Percentiles rank a stretch among this genome's conserved stretches.
Evolutionary conservation across 2,888 invertebrate genomes (phyloP).

Genomic region (Hololepta plana): DNA sequence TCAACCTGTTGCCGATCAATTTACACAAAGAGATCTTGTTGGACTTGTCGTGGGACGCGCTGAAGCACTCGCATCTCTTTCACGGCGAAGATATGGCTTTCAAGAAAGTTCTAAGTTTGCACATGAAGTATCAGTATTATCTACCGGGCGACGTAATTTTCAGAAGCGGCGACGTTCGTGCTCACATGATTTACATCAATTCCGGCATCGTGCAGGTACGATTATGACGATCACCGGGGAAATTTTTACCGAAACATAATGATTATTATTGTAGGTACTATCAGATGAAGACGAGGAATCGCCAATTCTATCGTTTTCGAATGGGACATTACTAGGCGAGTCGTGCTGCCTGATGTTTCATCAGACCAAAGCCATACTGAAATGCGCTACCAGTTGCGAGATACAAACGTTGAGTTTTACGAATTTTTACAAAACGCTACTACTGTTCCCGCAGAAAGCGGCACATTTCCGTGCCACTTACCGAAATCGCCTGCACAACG

Average conservation of each 20-base stretch:
- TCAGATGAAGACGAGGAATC: constrained; percentile 36
- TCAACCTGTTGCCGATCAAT: too few relatives aligned
- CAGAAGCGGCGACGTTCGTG: constrained; percentile 30
- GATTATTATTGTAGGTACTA: constrained; percentile 8
- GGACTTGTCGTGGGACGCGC: constrained; percentile 32
- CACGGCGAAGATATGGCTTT: constrained; percentile 32
- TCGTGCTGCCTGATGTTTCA: too few relatives aligned
- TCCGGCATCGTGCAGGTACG: constrained; percentile 30
- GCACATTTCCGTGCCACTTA: too few relatives aligned
- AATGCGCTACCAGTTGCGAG: constrained; percentile 28
- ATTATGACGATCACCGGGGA: background rate
- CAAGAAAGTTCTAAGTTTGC: constrained; percentile 27
- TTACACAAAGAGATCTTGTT: constrained; percentile 34
- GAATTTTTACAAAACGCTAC: too few relatives aligned
- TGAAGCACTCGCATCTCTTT: constrained; percentile 33
- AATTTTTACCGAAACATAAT: too few relatives aligned
- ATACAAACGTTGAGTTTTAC: too few relatives aligned
- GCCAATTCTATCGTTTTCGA: constrained; percentile 34
- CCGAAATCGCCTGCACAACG: too few relatives aligned
- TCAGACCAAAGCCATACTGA: too few relatives aligned
- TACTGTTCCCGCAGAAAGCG: too few relatives aligned
- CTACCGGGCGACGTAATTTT: constrained; percentile 33
- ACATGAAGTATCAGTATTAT: constrained; percentile 33
- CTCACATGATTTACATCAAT: constrained; percentile 33
- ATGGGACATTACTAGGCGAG: constrained; percentile 34